Percentiles rank a stretch among this genome's conserved stretches.
phyloP scores from a whole-genome alignment of 2,888 invertebrate genomes.

The Trichogramma evanescens region DNA sequence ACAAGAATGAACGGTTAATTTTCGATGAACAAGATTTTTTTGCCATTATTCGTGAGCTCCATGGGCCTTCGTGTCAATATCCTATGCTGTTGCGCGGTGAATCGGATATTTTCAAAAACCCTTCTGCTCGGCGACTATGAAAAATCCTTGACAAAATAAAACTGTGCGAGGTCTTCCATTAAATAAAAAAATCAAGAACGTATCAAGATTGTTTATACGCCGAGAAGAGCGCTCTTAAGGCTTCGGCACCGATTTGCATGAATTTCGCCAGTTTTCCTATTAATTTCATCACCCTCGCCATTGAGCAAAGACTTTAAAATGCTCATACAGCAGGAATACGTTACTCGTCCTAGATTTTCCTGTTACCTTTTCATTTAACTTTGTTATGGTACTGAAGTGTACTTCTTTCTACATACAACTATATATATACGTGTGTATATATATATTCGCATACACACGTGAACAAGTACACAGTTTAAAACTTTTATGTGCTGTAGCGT shows the following conservation, averaged over 20 bases:
- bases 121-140: neutral
- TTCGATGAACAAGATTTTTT: neutral
- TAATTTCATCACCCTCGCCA: conserved; percentile 22
- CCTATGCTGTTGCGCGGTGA: no score
- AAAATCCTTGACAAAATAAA: conserved; percentile 6
- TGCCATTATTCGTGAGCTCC: neutral
- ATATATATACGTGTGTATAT: no score
- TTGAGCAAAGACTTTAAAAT: conserved; percentile 21
- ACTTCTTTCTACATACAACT: no score
- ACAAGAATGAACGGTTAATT: no score
- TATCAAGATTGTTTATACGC: conserved; percentile 20
- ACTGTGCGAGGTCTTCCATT: conserved; percentile 4
- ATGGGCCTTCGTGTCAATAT: neutral
- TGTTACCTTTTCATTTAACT: conserved; percentile 24
- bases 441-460: no score
- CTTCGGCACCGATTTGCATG: conserved; percentile 18
- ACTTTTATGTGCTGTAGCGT: no score
- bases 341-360: conserved; percentile 23
- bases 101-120: neutral
- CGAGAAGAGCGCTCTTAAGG: neutral
- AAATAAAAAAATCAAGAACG: conserved; percentile 1
- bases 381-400: conserved; percentile 12
- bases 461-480: no score
- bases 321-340: conserved; percentile 15
- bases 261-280: conserved; percentile 24